A percentile compares a stretch with the other conserved stretches of the same genome.
Conservation (phyloP, 2,888 invertebrate species). For the Trissoscelio sp. region DNA sequence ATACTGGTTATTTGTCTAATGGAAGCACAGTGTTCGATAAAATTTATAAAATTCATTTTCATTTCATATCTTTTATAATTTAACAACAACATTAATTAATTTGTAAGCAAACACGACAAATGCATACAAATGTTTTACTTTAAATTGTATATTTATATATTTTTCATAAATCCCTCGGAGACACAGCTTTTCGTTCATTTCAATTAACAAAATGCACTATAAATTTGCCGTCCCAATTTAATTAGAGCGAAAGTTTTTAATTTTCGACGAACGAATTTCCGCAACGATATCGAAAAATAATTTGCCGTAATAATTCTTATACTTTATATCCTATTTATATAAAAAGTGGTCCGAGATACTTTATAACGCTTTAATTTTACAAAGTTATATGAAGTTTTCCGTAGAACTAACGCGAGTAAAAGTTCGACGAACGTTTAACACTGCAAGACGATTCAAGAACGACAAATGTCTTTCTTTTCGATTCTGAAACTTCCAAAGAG, state of each 20-base stretch:
- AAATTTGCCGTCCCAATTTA: constrained; percentile 9
- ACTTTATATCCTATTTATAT: constrained; percentile 31
- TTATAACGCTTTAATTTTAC: constrained; percentile 35
- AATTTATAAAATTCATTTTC: neutral
- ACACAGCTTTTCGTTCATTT: neutral
- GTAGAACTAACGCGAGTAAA: constrained; percentile 41
- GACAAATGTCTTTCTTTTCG: constrained; percentile 47
- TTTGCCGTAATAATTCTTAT: constrained; percentile 23
- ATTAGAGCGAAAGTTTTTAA: constrained; percentile 26
- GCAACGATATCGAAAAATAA: constrained; percentile 22
- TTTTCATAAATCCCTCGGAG: neutral
- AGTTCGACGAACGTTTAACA: constrained; percentile 52
- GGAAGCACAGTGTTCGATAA: neutral
- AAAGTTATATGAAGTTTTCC: constrained; percentile 35
- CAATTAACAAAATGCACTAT: constrained; percentile 11
- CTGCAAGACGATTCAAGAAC: constrained; percentile 18
- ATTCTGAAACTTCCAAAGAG: constrained; percentile 35
- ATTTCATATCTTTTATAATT: neutral
- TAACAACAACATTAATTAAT: too few relatives aligned
- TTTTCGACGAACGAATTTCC: neutral
- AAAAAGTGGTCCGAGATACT: constrained; percentile 21
- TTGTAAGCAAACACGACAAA: neutral
- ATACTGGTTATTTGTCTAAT: constrained; percentile 8
- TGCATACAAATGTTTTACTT: neutral
- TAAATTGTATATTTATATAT: neutral